phyloP scores from a whole-genome alignment of 1,140 invertebrate genomes.

The Vanessa tameamea region DNA sequence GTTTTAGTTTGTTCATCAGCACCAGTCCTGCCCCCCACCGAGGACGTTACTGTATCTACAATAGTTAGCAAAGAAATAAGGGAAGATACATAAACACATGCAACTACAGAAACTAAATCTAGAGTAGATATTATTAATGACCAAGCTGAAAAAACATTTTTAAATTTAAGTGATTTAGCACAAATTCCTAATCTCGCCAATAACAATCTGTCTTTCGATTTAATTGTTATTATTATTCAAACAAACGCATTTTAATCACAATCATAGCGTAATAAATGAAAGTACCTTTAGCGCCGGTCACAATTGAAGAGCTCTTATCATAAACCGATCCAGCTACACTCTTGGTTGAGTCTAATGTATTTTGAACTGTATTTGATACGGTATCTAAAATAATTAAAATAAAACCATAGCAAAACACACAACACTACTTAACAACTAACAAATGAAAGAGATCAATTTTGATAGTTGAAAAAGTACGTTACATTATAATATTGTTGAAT shows the following conservation, averaged over 20 bases:
- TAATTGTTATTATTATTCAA: not conserved
- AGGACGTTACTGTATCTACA: slow-evolving; percentile 54
- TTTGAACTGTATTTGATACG: slow-evolving; percentile 38
- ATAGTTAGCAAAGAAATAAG: slow-evolving; percentile 40
- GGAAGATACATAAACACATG: slow-evolving; percentile 33
- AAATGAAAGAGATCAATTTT: no score
- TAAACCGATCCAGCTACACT: slow-evolving; percentile 38
- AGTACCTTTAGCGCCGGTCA: slow-evolving; percentile 41
- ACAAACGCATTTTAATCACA: not conserved
- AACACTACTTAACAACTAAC: not conserved
- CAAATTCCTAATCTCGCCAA: no score
- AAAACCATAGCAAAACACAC: not conserved
- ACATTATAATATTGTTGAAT: no score
- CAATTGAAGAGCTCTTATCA: slow-evolving; percentile 40
- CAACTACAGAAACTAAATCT: slow-evolving; percentile 19
- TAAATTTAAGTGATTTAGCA: no score
- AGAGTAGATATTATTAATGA: not conserved
- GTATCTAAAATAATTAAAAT: slow-evolving; percentile 40
- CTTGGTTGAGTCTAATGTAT: slow-evolving; percentile 41
- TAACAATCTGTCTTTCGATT: no score
- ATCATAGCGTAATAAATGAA: not conserved
- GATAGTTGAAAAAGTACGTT: no score
- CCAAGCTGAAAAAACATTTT: not conserved
- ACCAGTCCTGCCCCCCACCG: slow-evolving; percentile 31
- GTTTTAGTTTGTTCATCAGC: slow-evolving; percentile 21